Base-by-base conservation (phyloP, 2,888 invertebrate genomes). In the Slavum lentiscoides region DNA sequence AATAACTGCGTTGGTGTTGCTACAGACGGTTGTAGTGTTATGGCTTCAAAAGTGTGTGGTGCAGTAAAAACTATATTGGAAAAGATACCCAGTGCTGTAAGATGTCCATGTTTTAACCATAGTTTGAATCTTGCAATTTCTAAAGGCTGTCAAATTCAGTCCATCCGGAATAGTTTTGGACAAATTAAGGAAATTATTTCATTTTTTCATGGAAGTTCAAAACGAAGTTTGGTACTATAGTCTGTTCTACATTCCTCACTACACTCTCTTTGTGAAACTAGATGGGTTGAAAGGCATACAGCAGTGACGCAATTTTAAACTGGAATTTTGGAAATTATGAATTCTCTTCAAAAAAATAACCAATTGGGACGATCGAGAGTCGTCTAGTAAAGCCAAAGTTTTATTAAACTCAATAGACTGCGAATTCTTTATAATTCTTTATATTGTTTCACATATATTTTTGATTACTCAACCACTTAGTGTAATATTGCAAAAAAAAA, bases 11-110 rank as follows among this genome's bases (percentile, higher is more conserved):
- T 84, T 58, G 83, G 82, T 21, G 72, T 84, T 39, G 53, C 30
- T 15, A 84, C 83, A n/a, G 84, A 84, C 77, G 82, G 83, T 21
- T 83, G 83, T 69, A 72, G 73, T 39, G 82, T 83, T 17, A 83
- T 83, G 82, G 30, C 59, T n/a, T 83, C 83, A 21, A 76, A 76
- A 62, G 43, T 43, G 8, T 13, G 21, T 37, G 82, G 81, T 53
- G 83, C 82, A 19, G 83, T 83, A 19, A 5, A 21, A 49, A 58
- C 49, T 69, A 64, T 84, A 15, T 70, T 82, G 64, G 66, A 80
- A 23, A 15, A n/a, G 23, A 9, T 75, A 0, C 17, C 30, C 37
- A 62, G 82, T 73, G 83, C 82, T 19, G 49, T 82, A 19, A n/a
- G 62, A 37, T 75, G 53, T 73, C 82, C 82, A 4, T 84, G 82